phyloP scores from a whole-genome alignment of 1,140 invertebrate genomes.

The Conus ventricosus region DNA sequence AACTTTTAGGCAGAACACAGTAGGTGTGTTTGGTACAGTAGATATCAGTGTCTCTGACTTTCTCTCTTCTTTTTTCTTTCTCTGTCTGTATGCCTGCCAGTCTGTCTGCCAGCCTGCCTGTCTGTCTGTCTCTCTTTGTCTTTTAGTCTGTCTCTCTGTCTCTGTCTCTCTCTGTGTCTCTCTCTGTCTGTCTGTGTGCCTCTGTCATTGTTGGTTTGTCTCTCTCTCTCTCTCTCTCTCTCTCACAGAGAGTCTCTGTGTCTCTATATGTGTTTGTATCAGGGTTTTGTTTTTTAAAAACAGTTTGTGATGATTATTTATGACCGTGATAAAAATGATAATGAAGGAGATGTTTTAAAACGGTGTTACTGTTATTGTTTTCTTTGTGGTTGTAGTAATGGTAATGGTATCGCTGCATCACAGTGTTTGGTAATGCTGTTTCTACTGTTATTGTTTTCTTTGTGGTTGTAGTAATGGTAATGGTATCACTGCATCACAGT shows the following conservation, averaged over 20 bases:
- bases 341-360: too few relatives aligned
- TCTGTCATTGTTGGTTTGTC: not conserved
- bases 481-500: not conserved
- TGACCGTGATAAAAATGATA: too few relatives aligned
- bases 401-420: too few relatives aligned
- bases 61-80: not conserved
- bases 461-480: not conserved
- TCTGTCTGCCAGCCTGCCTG: not conserved
- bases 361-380: too few relatives aligned
- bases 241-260: not conserved
- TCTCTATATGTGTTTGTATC: not conserved
- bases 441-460: not conserved
- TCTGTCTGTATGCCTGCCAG: too few relatives aligned
- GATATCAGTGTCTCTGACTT: too few relatives aligned
- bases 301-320: too few relatives aligned
- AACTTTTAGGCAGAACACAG: not conserved
- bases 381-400: too few relatives aligned
- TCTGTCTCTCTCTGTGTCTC: not conserved
- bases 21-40: not conserved
- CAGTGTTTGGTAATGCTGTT: too few relatives aligned
- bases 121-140: not conserved
- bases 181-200: not conserved
- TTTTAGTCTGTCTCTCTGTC: not conserved
- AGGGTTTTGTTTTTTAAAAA: too few relatives aligned
- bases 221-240: slow-evolving; percentile 2